These are phyloP conservation scores for Thalassarche chlororhynchos DNA, from an alignment of 2,113 vertebrate species.

Conservation along the genomic window DNA sequence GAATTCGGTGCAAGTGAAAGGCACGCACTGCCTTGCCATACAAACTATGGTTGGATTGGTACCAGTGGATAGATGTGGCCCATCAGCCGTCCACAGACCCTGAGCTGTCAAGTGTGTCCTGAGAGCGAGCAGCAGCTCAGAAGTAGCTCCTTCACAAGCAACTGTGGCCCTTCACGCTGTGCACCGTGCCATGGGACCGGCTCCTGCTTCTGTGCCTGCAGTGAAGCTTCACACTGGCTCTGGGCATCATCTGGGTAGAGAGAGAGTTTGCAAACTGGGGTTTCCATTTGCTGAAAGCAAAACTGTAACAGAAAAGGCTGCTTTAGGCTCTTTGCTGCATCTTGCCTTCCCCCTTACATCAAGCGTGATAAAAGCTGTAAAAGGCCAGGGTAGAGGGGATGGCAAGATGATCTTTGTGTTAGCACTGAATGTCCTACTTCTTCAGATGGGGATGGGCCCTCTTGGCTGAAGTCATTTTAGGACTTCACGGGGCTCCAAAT, in stretches of 20 bases:
- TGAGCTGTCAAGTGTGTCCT: background rate
- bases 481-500: background rate
- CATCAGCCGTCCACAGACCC: background rate
- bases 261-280: background rate
- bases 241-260: background rate
- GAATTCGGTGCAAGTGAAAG: background rate
- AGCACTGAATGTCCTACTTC: background rate
- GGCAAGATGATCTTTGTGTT: background rate
- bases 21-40: accelerated
- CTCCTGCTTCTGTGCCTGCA: background rate
- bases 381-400: background rate
- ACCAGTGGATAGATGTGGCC: background rate
- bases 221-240: background rate
- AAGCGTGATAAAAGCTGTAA: background rate
- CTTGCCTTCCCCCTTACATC: background rate
- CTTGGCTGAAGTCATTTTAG: background rate
- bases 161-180: accelerated
- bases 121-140: background rate
- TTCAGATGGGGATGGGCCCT: background rate
- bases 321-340: background rate
- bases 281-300: background rate
- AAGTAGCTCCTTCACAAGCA: background rate
- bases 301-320: background rate
- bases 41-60: background rate
- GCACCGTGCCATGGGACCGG: background rate